Conservation (phyloP, 35 echinoderm and acorn worm genomes). For the Ophioderma brevispina region DNA sequence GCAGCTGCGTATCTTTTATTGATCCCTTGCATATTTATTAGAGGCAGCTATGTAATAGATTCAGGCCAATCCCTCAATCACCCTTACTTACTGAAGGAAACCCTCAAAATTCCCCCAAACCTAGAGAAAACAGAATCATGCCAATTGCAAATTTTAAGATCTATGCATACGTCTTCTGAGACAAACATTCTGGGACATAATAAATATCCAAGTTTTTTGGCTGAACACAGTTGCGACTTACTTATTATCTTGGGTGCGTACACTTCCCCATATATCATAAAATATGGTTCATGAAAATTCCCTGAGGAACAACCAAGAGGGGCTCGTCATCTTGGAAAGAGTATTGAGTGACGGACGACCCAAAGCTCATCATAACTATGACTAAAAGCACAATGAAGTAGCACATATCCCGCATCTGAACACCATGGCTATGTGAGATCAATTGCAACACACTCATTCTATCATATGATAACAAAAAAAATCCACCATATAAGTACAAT, state of each 20-base stretch:
- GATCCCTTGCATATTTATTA: no score
- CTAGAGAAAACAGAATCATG: no score
- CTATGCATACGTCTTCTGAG: not conserved
- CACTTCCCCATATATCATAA: conserved; percentile 98
- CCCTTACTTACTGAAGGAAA: no score
- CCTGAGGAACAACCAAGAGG: conserved; percentile 64
- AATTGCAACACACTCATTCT: no score
- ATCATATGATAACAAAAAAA: no score
- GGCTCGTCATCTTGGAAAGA: conserved; percentile 58
- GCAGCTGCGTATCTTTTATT: no score
- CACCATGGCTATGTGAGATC: not conserved
- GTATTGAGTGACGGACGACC: conserved; percentile 83
- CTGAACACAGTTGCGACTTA: conserved; percentile 59
- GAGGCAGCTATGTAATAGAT: no score
- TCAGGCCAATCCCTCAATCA: no score
- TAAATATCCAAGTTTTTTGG: not conserved
- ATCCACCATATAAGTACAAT: no score
- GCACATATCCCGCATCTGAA: conserved; percentile 95
- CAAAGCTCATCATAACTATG: conserved; percentile 93
- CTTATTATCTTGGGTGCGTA: conserved; percentile 86
- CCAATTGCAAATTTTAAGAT: no score
- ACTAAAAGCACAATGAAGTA: conserved; percentile 90
- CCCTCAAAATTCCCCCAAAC: no score
- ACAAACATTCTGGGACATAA: not conserved
- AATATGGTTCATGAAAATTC: conserved; percentile 96